Evolutionary conservation across 2,113 vertebrate species (phyloP), one percentile per base, ranked within the genome.

Genomic region (Diphyllodes magnificus): DNA sequence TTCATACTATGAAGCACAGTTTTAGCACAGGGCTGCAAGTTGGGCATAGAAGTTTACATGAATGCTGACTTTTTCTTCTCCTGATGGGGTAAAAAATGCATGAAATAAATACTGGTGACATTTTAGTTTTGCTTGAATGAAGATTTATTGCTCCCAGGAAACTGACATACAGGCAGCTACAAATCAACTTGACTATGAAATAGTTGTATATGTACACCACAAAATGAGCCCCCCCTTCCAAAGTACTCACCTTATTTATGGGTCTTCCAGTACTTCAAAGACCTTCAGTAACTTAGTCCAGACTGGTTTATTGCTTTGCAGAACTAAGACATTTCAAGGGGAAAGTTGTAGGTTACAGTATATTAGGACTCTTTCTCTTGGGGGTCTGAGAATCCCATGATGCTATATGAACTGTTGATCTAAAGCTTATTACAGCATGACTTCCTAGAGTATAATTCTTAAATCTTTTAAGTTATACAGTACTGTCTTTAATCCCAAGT

Each of bases 201-300:
- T 97, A 98, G 98, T 97, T 98, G 98, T 97, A 95, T 96, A 97
- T 92, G 96, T 98, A 98, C 93, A 98, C 97, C 97, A 97, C 97
- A 97, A 97, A 98, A 98, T 91, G 71, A 96, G 96, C 96, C 96
- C 98, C 98, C 98, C 97, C 98, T 98, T 98, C 98, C 98, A 98
- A 99, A 98, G 98, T 98, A 98, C 98, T 98, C 97, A 96, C 98
- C 98, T 98, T 99, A 99, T 99, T 99, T 99, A 99, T 98, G 98
- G 98, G 97, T 98, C 97, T 97, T 98, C 97, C 95, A 97, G 98
- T 97, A 99, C 99, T 99, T 99, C 99, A 99, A 99, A 99, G 98
- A 97, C 95, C 93, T 96, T 96, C 97, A 97, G 98, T 99, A 99
- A 99, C 98, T 99, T 98, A 98, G 98, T 95, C 98, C 98, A 98